A percentile compares a stretch with the other conserved stretches of the same genome.
These are phyloP conservation scores for Melitaea athalia DNA, from an alignment of 2,888 invertebrate genomes.

Conservation along the genomic window DNA sequence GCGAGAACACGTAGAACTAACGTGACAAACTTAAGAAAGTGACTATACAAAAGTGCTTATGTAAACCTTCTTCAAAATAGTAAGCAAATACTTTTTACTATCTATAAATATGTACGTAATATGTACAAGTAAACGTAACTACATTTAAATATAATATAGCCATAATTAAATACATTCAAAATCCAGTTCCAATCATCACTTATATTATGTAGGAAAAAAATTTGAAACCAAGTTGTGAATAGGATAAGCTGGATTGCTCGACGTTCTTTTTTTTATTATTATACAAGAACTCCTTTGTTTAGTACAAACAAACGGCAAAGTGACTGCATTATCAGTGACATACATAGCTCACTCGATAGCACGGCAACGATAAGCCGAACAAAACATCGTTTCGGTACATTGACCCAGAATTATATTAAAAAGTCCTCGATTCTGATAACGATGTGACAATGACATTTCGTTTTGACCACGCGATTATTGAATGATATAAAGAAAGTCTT, in stretches of 20 bases:
- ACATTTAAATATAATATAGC: not conserved
- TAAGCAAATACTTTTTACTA: no score
- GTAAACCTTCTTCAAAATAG: no score
- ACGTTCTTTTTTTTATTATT: slow-evolving; percentile 30
- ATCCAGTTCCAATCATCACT: not conserved
- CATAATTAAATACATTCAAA: not conserved
- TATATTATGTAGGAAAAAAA: not conserved
- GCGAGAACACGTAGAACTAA: no score
- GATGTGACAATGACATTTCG: slow-evolving; percentile 77
- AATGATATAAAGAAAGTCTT: slow-evolving; percentile 30
- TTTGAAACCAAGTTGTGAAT: slow-evolving; percentile 1
- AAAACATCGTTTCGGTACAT: slow-evolving; percentile 78
- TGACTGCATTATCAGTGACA: slow-evolving; percentile 72
- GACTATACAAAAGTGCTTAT: no score
- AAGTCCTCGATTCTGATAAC: slow-evolving; percentile 75
- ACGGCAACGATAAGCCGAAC: slow-evolving; percentile 71
- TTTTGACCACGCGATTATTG: slow-evolving; percentile 49
- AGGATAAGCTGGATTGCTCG: slow-evolving; percentile 17
- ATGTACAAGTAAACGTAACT: not conserved
- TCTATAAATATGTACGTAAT: no score
- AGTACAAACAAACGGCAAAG: slow-evolving; percentile 58
- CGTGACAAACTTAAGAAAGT: no score
- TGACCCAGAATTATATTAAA: slow-evolving; percentile 82
- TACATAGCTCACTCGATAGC: slow-evolving; percentile 72
- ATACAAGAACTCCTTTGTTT: slow-evolving; percentile 51